Percentiles rank a stretch among this genome's conserved stretches.
Evolutionary conservation across 64 coral and sea anemone genomes (phyloP).

Genomic region (Anthopleura sola): DNA sequence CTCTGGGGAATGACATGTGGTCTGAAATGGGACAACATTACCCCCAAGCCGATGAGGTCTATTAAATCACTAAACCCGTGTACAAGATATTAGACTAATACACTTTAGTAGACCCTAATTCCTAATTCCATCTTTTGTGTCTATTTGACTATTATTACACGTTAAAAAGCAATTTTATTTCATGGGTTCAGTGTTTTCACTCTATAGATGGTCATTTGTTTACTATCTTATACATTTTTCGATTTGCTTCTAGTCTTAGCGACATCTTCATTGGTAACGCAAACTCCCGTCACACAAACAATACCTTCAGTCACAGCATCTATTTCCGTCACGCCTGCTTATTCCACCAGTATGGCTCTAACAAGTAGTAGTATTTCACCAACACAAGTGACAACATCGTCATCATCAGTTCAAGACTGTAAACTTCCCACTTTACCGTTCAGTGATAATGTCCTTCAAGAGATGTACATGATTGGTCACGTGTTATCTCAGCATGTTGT

Average conservation of each 20-base stretch:
- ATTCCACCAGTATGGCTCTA: background rate
- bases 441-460: background rate
- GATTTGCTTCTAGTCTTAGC: background rate
- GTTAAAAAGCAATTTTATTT: no score
- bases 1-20: no score
- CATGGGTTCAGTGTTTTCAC: no score
- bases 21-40: no score
- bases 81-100: no score
- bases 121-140: no score
- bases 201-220: no score
- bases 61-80: no score
- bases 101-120: no score
- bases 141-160: no score
- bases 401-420: background rate
- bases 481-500: background rate
- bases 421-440: background rate
- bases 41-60: no score
- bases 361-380: background rate
- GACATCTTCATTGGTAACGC: background rate
- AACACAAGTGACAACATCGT: background rate
- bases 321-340: background rate
- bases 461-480: constrained; percentile 11
- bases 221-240: no score
- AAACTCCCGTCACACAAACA: background rate
- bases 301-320: background rate